These are phyloP conservation scores for Rhopalosiphum nymphaeae DNA, from an alignment of 2,888 invertebrate genomes.

Conservation along the genomic window DNA sequence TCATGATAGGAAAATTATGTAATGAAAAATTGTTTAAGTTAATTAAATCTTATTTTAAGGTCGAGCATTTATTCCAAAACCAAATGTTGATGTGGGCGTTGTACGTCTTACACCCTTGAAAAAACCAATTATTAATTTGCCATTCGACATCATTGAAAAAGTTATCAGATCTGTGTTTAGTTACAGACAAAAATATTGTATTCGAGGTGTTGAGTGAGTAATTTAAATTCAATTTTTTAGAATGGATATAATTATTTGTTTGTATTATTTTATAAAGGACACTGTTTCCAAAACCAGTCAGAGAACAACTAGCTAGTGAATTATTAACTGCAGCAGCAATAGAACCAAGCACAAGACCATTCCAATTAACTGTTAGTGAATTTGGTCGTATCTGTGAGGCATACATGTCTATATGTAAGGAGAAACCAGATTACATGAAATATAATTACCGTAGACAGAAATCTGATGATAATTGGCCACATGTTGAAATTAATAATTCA, in stretches of 20 bases:
- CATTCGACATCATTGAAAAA: constrained; percentile 90
- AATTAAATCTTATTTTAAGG: constrained; percentile 70
- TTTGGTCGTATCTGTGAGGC: constrained; percentile 82
- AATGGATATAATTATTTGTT: background rate
- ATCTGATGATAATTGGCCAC: constrained; percentile 59
- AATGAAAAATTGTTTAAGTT: background rate
- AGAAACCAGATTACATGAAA: constrained; percentile 66
- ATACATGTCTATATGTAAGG: constrained; percentile 78
- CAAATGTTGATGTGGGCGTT: constrained; percentile 96
- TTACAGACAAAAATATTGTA: constrained; percentile 87
- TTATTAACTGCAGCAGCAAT: constrained; percentile 82
- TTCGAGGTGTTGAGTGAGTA: constrained; percentile 76
- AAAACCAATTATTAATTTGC: constrained; percentile 80
- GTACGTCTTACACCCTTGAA: constrained; percentile 87
- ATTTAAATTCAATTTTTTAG: constrained; percentile 20
- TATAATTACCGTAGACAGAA: constrained; percentile 66
- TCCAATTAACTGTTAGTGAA: constrained; percentile 83
- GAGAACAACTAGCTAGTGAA: constrained; percentile 77
- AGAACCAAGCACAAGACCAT: constrained; percentile 79
- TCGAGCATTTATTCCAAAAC: constrained; percentile 90
- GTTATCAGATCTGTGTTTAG: constrained; percentile 88
- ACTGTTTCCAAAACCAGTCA: constrained; percentile 81
- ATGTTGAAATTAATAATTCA: constrained; percentile 30
- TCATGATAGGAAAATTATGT: background rate
- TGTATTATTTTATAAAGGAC: constrained; percentile 71